These are phyloP conservation scores for Intellagama lesueurii DNA, from an alignment of 2,797 vertebrate species.

Conservation along the genomic window DNA sequence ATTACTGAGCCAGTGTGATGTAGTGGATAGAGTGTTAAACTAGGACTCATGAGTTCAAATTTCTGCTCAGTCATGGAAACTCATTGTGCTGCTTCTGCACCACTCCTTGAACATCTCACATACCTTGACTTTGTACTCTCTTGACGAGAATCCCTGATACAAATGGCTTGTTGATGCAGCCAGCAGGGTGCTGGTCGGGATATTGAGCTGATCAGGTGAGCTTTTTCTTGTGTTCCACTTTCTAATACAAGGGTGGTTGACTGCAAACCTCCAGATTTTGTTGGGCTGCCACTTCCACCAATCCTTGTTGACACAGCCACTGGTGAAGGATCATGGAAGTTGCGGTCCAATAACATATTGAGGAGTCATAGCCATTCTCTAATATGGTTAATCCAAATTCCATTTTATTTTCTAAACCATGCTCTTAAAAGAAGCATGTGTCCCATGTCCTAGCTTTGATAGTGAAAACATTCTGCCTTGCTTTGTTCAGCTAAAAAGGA, in stretches of 20 bases:
- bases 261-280: not conserved
- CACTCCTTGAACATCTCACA: too few species aligned
- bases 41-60: too few species aligned
- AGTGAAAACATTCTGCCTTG: not conserved
- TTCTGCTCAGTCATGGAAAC: too few species aligned
- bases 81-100: too few species aligned
- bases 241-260: not conserved
- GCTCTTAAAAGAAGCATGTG: not conserved
- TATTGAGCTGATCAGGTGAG: not conserved
- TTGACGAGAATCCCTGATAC: too few species aligned
- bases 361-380: not conserved
- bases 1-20: too few species aligned
- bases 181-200: too few species aligned
- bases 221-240: not conserved
- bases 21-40: too few species aligned
- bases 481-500: not conserved
- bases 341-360: not conserved
- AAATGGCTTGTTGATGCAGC: too few species aligned
- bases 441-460: not conserved
- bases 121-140: too few species aligned
- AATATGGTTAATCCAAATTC: not conserved
- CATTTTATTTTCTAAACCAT: constrained; percentile 9
- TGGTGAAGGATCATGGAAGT: not conserved
- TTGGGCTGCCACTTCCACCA: not conserved
- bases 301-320: not conserved